Evolutionary conservation across 2,888 invertebrate genomes (phyloP).

Genomic region (Dynastes maya): DNA sequence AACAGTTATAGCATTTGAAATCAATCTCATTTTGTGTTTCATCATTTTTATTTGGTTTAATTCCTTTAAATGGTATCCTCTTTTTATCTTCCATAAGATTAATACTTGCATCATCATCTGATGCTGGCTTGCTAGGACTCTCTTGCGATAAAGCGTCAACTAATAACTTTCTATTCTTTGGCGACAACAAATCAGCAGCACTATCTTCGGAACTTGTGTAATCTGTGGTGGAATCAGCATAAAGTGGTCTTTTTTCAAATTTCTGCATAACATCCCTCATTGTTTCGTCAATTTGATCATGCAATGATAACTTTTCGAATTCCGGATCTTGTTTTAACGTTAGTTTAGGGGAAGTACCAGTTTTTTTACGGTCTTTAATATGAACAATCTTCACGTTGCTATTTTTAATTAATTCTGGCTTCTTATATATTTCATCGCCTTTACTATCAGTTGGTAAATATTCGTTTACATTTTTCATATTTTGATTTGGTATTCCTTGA

Average conservation of each 20-base stretch:
- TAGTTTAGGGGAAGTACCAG: slow-evolving; percentile 56
- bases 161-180: slow-evolving; percentile 15
- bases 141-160: slow-evolving; percentile 9
- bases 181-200: slow-evolving; percentile 29
- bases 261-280: slow-evolving; percentile 74
- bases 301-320: slow-evolving; percentile 61
- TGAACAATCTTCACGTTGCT: slow-evolving; percentile 53
- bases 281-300: slow-evolving; percentile 71
- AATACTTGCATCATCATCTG: neutral
- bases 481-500: neutral
- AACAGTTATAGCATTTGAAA: slow-evolving; percentile 78
- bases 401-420: slow-evolving; percentile 15
- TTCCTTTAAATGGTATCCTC: neutral
- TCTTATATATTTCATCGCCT: neutral
- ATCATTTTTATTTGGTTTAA: slow-evolving; percentile 18
- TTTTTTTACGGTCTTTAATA: slow-evolving; percentile 55
- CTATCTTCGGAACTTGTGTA: slow-evolving; percentile 64
- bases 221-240: slow-evolving; percentile 66
- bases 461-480: neutral
- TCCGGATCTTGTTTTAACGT: slow-evolving; percentile 50
- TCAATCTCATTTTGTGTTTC: slow-evolving; percentile 60
- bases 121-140: slow-evolving; percentile 12
- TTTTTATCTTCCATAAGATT: slow-evolving; percentile 19
- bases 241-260: slow-evolving; percentile 67
- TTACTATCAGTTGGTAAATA: neutral